Evolutionary conservation across 1,140 invertebrate genomes (phyloP), one percentile per base, ranked within the genome.

Genomic region (Amyelois transitella): DNA sequence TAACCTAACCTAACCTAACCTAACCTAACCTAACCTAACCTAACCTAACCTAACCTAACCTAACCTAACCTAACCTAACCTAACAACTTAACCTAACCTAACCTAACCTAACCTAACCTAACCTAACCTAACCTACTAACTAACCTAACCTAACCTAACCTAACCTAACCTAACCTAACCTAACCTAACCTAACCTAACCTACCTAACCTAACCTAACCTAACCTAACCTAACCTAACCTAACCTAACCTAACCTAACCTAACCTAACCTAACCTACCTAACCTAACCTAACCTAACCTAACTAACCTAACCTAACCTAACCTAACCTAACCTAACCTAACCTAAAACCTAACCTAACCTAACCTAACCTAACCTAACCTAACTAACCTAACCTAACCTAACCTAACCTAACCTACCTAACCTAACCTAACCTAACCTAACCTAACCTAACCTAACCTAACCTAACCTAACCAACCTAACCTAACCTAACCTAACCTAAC

Each of bases 381-480:
- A 73, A 61, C 67, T 63, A 65, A 75, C 63, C 72, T 64, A 59
- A 72, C 67, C 72, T 63, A 64, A 69, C n/a, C n/a, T n/a, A n/a
- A n/a, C n/a, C n/a, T n/a, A n/a, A n/a, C n/a, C n/a, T n/a, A n/a
- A n/a, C n/a, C 55, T 60, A 67, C 60, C 69, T 62, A 72, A 75
- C 71, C 66, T 62, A 72, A 69, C 68, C 69, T 62, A 69, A 72
- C 66, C 71, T 58, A 58, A 69, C 68, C 69, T 64, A 64, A 72
- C 58, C 55, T 55, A 65, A 71, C 69, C 64, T 63, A 75, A 72
- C 72, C 64, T 54, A 54, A 54, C 53, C 53, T 66, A 64, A 65
- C n/a, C n/a, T n/a, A n/a, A n/a, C n/a, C n/a, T n/a, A n/a, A n/a
- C n/a, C n/a, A n/a, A n/a, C n/a, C n/a, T 38, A 38, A 38, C 32